Evolutionary conservation across 2,888 invertebrate genomes (phyloP), one percentile per base, ranked within the genome.

Genomic region (Cephus pygmeus): DNA sequence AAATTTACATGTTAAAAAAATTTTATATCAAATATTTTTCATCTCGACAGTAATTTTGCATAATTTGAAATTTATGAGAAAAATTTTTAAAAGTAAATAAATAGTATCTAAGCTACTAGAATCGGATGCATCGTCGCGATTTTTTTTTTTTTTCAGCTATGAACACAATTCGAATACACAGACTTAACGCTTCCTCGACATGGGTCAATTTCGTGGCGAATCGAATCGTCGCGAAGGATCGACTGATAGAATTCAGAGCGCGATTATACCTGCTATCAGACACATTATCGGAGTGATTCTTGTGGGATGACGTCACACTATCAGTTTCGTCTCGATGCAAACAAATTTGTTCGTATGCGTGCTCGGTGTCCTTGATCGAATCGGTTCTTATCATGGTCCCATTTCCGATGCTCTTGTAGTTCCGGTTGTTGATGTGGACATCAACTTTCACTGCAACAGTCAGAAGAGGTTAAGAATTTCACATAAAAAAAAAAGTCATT

Each of bases 361-460:
- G 91, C 71, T 91, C 91, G 34, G 82, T 84, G 85, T 90, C 87
- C 85, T 88, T 87, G 81, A 84, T 83, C 75, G 85, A 82, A 35
- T 89, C 90, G 76, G 89, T 85, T 77, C 87, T 88, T 79, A 85
- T 84, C 81, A 86, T 82, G 78, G 86, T 88, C 83, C 90, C 90
- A 83, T 90, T 90, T 79, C 81, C 82, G 35, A 76, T 87, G 82
- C 79, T 88, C 87, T 75, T 85, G 82, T 83, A 86, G 81, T 83
- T 83, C 73, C 87, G 88, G 83, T 90, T 89, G 85, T 90, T 90
- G 84, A 91, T 90, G 92, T 97, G 97, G 76, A 97, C 95, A 92
- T 97, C 97, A 73, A 96, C 97, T 94, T 97, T 96, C 84, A 97
- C 97, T 96, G 93, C 23, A 86, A 87, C 68, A 89, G 90, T 56